These are phyloP conservation scores for Phrixothrix hirtus DNA, from an alignment of 2,888 invertebrate species.

Conservation along the genomic window DNA sequence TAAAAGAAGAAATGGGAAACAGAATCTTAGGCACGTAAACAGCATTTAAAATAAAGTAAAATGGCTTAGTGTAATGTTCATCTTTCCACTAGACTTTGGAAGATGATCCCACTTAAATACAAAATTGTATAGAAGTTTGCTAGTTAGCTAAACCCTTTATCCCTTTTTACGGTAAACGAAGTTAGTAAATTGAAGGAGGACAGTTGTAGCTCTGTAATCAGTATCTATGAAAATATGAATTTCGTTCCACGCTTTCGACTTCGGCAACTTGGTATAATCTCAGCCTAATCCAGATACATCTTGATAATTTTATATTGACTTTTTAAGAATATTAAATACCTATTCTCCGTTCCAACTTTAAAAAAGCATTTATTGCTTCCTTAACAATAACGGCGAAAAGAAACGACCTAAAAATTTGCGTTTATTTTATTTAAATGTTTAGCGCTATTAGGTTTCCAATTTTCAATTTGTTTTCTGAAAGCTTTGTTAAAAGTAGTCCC, in stretches of 20 bases:
- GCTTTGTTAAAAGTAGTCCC: too few species aligned
- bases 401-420: too few species aligned
- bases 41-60: conserved; percentile 8
- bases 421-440: neutral
- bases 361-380: too few species aligned
- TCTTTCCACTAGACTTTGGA: conserved; percentile 17
- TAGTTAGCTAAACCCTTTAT: conserved; percentile 3
- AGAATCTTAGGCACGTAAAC: conserved; percentile 8
- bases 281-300: conserved; percentile 7
- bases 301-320: conserved; percentile 16
- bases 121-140: neutral
- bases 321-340: conserved; percentile 12
- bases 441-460: neutral
- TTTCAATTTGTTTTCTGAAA: neutral
- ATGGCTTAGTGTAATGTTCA: conserved; percentile 23
- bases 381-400: too few species aligned
- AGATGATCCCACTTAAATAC: conserved; percentile 4
- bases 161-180: neutral
- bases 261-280: conserved; percentile 18
- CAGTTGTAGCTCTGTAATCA: neutral
- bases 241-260: conserved; percentile 5
- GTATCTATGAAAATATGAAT: conserved; percentile 10
- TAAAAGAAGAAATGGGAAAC: conserved; percentile 1
- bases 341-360: conserved; percentile 1
- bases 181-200: conserved; percentile 2